Base-by-base conservation (phyloP, 2,888 invertebrate genomes). In the Rotaria sp. region DNA sequence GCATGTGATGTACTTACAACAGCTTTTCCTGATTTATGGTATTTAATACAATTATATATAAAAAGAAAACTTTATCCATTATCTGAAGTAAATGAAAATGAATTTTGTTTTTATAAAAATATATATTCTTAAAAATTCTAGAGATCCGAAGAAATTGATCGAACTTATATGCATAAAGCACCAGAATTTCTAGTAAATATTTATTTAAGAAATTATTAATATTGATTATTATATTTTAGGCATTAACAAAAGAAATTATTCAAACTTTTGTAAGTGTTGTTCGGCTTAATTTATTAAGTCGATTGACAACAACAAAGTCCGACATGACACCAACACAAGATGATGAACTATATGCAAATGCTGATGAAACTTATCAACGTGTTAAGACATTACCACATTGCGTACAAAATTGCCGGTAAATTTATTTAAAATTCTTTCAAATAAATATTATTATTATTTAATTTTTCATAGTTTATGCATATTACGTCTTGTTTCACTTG, bases 321-420 rank as follows among this genome's bases (percentile, higher is more conserved):
- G 52, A 85, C 3, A 52, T 50, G 30, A 13, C 13, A 41, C 3
- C 52, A 11, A 21, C 30, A 30, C 55, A 52, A n/a, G 41, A 52
- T 8, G 55, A n/a, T 50, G 80, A 35, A 35, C 30, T 30, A 21
- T 38, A 41, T 48, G 18, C 45, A 24, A 48, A 74, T 48, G 55
- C 67, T 15, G 80, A 75, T 24, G 85, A 85, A 74, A 85, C 85
- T 18, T 52, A 86, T 48, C 57, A 75, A 18, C 85, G 75, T 26
- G 80, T 85, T 41, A 85, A 86, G 80, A 85, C 85, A 26, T 59
- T 86, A 59, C 86, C 86, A 26, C 86, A 86, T 74, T 86, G 86
- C 55, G 41, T 86, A 24, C 75, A 85, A 55, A 75, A 85, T 50
- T 86, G 85, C n/a, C 50, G 48, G 50, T 50, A 50, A 50, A 84